These are phyloP conservation scores for Polyommatus iphigenia DNA, from an alignment of 2,888 invertebrate genomes.

Conservation along the genomic window DNA sequence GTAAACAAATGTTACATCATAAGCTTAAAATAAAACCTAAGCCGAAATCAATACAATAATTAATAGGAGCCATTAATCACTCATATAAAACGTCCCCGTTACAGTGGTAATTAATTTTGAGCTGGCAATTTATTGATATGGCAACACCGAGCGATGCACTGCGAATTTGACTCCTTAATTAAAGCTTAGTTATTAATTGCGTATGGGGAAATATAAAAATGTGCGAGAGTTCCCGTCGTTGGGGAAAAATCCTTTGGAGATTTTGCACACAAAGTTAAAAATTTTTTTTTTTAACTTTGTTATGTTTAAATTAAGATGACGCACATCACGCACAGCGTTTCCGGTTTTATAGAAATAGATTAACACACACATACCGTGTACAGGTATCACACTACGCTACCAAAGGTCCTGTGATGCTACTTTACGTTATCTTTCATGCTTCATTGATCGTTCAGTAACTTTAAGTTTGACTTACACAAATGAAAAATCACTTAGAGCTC, in stretches of 20 bases:
- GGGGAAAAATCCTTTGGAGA: neutral
- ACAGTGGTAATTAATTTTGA: conserved; percentile 23
- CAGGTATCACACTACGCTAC: no score
- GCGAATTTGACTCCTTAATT: conserved; percentile 63
- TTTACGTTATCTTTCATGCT: neutral
- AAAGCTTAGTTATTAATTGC: conserved; percentile 53
- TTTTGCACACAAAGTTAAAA: neutral
- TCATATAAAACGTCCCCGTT: conserved; percentile 8
- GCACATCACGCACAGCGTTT: no score
- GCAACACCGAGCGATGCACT: conserved; percentile 43
- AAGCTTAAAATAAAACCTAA: conserved; percentile 32
- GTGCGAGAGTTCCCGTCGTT: conserved; percentile 5
- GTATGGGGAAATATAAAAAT: conserved; percentile 33
- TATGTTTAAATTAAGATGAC: no score
- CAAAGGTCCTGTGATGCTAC: no score
- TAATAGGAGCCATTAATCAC: conserved; percentile 9
- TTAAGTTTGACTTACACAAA: no score
- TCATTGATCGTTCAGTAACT: neutral
- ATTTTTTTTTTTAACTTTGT: no score
- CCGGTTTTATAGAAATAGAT: no score
- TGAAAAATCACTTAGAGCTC: neutral
- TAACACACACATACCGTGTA: no score
- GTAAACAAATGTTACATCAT: neutral
- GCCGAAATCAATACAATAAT: conserved; percentile 34
- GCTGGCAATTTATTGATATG: conserved; percentile 24